phyloP scores from a whole-genome alignment of 2,888 invertebrate genomes.

The Ophioninae sp. region DNA sequence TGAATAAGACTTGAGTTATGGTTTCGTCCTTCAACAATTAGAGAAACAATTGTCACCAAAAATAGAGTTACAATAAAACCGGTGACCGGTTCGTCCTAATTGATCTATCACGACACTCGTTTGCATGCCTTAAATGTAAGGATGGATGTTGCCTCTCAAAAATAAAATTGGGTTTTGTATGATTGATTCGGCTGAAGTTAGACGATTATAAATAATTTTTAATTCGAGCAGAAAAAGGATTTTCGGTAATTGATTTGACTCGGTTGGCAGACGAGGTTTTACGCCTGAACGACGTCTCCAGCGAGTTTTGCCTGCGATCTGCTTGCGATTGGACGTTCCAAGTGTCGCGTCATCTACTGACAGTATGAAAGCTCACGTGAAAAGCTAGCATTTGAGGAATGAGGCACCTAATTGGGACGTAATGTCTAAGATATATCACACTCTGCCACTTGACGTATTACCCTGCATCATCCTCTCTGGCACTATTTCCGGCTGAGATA shows the following conservation, averaged over 20 bases:
- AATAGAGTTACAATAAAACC: too few relatives aligned
- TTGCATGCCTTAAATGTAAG: too few relatives aligned
- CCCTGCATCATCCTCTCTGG: neutral
- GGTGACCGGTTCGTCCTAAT: too few relatives aligned
- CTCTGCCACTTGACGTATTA: conserved; percentile 41
- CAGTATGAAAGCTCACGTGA: conserved; percentile 42
- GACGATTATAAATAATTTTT: neutral
- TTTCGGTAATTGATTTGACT: neutral
- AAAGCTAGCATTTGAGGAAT: conserved; percentile 34
- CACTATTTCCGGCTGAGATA: conserved; percentile 27
- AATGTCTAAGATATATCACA: conserved; percentile 37
- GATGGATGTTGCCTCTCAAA: too few relatives aligned
- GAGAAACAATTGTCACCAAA: too few relatives aligned
- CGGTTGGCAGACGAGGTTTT: neutral
- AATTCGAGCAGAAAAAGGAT: neutral
- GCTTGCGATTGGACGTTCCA: conserved; percentile 9
- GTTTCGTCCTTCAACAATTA: too few relatives aligned
- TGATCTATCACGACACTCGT: too few relatives aligned
- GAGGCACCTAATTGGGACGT: conserved; percentile 11
- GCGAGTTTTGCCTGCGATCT: neutral
- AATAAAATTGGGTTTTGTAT: too few relatives aligned
- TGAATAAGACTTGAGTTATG: too few relatives aligned
- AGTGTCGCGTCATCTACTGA: conserved; percentile 27
- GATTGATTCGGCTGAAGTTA: too few relatives aligned
- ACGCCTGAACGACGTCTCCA: neutral